Percentiles rank a stretch among this genome's conserved stretches.
phyloP scores from a whole-genome alignment of 2,113 vertebrate genomes.

The Campylorhamphus procurvoides region DNA sequence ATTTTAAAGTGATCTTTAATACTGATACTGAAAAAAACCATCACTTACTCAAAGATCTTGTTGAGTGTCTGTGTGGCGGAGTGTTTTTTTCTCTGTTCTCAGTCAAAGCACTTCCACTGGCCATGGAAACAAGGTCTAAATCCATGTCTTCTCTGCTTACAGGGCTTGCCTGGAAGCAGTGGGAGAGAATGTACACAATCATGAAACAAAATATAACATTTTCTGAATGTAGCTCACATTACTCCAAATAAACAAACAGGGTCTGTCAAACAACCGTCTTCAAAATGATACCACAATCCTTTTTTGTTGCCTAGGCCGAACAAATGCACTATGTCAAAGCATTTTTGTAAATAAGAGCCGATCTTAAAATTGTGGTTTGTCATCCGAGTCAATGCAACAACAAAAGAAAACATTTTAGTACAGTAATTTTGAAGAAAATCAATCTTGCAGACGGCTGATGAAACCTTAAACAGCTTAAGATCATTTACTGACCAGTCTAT shows the following conservation, averaged over 20 bases:
- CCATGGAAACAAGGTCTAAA: constrained; percentile 78
- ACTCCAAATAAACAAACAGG: constrained; percentile 83
- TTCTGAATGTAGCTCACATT: constrained; percentile 83
- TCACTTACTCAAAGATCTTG: constrained; percentile 85
- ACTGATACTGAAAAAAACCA: constrained; percentile 69
- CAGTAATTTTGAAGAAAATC: constrained; percentile 82
- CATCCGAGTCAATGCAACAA: constrained; percentile 78
- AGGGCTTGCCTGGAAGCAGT: constrained; percentile 83
- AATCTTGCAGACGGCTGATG: constrained; percentile 76
- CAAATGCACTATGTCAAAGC: constrained; percentile 85
- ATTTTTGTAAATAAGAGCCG: constrained; percentile 81
- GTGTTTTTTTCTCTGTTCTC: constrained; percentile 77
- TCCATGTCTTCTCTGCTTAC: constrained; percentile 82
- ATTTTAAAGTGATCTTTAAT: constrained; percentile 67
- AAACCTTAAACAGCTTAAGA: constrained; percentile 81
- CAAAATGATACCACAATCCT: constrained; percentile 83
- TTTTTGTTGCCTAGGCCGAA: constrained; percentile 78
- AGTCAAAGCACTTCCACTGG: constrained; percentile 77
- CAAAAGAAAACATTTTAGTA: constrained; percentile 85
- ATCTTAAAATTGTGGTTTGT: constrained; percentile 83
- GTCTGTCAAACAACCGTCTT: constrained; percentile 84
- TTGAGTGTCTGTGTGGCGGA: constrained; percentile 74
- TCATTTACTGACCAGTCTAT: constrained; percentile 76
- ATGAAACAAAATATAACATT: constrained; percentile 85
- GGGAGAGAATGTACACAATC: constrained; percentile 84